Evolutionary conservation across 2,113 vertebrate species (phyloP).

Genomic region (Phylloscopus whistleri): DNA sequence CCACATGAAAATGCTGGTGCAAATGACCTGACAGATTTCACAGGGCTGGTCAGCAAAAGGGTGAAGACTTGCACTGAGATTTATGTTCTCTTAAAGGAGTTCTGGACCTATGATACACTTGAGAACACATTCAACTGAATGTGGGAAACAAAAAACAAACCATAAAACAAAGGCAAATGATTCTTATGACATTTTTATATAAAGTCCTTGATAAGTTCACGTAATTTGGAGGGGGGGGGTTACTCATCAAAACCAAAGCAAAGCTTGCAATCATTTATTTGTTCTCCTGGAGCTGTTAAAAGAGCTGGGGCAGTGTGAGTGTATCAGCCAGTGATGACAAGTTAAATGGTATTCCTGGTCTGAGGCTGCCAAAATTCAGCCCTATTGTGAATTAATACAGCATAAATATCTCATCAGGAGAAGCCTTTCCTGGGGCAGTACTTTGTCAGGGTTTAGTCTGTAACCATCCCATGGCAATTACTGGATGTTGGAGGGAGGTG

Average conservation of each 20-base stretch:
- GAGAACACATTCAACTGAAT: background rate
- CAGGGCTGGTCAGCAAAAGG: background rate
- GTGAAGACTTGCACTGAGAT: conserved; percentile 13
- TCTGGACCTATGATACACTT: background rate
- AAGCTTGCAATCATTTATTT: background rate
- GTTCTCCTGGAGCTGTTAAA: background rate
- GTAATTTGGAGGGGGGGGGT: background rate
- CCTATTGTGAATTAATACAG: conserved; percentile 3
- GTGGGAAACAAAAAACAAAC: background rate
- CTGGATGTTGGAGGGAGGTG: background rate
- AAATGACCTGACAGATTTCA: conserved; percentile 44
- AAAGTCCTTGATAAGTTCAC: background rate
- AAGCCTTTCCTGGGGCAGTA: background rate
- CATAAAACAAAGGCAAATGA: background rate
- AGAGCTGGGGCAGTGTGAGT: background rate
- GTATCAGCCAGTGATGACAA: background rate
- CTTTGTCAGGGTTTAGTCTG: background rate
- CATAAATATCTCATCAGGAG: background rate
- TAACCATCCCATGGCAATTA: background rate
- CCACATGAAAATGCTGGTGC: background rate
- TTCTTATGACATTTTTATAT: background rate
- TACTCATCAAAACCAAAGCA: background rate
- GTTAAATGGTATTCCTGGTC: conserved; percentile 3
- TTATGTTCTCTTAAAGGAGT: background rate
- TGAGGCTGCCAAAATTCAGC: conserved; percentile 7